Base-by-base conservation (phyloP, 2,888 invertebrate genomes). In the Eupithecia abbreviata region DNA sequence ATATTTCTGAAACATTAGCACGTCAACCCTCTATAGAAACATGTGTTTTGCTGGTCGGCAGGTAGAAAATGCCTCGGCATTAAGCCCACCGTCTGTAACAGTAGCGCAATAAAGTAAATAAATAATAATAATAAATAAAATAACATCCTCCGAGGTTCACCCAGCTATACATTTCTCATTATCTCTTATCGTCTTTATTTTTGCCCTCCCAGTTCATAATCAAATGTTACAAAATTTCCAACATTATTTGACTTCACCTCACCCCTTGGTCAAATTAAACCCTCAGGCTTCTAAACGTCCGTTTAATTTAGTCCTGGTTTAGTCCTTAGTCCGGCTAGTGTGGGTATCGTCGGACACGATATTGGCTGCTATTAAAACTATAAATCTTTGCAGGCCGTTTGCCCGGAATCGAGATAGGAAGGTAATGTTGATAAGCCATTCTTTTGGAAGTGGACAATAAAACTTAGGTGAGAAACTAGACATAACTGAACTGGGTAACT, bases 331-430 rank as follows among this genome's bases (percentile, higher is more conserved):
- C 62, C 62, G 30, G 62, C 62, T 62, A 12, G 62, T 62, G 62
- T 62, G 62, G 62, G 91, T 86, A 90, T 85, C 81, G 82, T 79
- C 80, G 84, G 82, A 85, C 86, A 85, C 86, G 30, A 87, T 88
- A 90, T 91, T 90, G 90, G 88, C 84, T 85, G 86, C 92, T 92
- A 93, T 93, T 93, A 92, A 90, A 90, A 87, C 92, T 86, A 92
- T 93, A 93, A 93, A 93, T 93, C 91, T 91, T 85, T 30, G 62
- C 30, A 62, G 62, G 62, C 30, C 62, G 10, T 62, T 62, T 62
- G 62, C 4, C 62, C 10, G 12, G 62, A 62, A 62, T 30, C 30
- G 62, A 62, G 12, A 58, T 58, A 58, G 58, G 18, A 30, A 62
- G 18, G 30, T 30, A 9, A 4, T 12, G 12, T 12, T 62, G 12